Conservation (phyloP, 2,888 invertebrate genomes). For the Fragum fragum region DNA sequence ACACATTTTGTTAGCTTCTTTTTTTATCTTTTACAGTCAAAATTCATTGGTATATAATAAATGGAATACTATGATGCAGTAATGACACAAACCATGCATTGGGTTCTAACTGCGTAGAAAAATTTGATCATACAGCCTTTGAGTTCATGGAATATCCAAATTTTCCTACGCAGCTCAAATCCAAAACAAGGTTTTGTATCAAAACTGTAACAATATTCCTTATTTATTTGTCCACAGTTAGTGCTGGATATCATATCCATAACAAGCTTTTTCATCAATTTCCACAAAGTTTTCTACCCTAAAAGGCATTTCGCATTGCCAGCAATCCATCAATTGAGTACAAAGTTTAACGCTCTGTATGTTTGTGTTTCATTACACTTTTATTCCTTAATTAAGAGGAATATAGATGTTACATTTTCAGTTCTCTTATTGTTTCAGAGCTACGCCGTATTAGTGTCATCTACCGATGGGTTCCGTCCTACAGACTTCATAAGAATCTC, state of each 20-base stretch:
- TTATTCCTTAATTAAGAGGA: conserved; percentile 82
- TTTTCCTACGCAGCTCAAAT: too few relatives aligned
- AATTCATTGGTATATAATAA: too few relatives aligned
- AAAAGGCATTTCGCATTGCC: conserved; percentile 95
- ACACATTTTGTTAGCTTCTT: too few relatives aligned
- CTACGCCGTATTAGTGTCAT: conserved; percentile 49
- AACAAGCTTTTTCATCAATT: conserved; percentile 91
- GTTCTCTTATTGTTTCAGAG: conserved; percentile 47
- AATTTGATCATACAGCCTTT: too few relatives aligned
- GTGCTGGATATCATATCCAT: conserved; percentile 93
- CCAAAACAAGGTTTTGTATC: too few relatives aligned
- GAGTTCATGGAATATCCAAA: too few relatives aligned
- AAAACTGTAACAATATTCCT: too few relatives aligned
- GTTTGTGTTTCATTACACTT: conserved; percentile 91
- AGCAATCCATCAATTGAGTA: conserved; percentile 94
- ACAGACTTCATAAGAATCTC: too few relatives aligned
- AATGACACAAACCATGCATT: too few relatives aligned
- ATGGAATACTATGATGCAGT: too few relatives aligned
- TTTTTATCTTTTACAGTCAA: too few relatives aligned
- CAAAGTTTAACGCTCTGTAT: conserved; percentile 93
- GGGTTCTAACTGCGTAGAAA: too few relatives aligned
- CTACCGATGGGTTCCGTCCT: neutral
- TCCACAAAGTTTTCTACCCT: conserved; percentile 96
- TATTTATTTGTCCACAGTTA: conserved; percentile 94
- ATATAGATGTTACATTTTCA: neutral